phyloP scores from a whole-genome alignment of 1,140 invertebrate species.

The Orussus abietinus region DNA sequence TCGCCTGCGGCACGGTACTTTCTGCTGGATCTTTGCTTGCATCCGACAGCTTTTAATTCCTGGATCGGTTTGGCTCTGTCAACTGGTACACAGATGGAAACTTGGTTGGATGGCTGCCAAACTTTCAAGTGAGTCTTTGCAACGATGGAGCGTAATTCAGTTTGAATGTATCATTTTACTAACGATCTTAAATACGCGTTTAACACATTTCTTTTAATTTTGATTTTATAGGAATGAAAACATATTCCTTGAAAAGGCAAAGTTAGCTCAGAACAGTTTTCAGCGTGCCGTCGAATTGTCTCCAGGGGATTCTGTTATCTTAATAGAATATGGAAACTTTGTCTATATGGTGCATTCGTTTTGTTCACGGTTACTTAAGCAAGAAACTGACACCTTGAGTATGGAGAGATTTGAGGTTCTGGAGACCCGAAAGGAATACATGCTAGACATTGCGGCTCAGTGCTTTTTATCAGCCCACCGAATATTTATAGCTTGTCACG shows the following conservation, averaged over 20 bases:
- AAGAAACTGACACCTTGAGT: conserved; percentile 69
- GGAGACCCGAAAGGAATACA: conserved; percentile 72
- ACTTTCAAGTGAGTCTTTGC: conserved; percentile 50
- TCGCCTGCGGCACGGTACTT: conserved; percentile 78
- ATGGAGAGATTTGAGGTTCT: conserved; percentile 74
- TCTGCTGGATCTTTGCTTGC: conserved; percentile 74
- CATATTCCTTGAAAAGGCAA: conserved; percentile 69
- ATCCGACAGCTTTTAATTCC: conserved; percentile 77
- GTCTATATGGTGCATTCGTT: conserved; percentile 85
- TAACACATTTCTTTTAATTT: conserved; percentile 9
- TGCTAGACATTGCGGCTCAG: conserved; percentile 69
- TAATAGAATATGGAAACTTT: conserved; percentile 86
- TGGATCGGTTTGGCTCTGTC: conserved; percentile 89
- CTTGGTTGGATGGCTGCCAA: conserved; percentile 72
- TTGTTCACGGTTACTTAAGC: conserved; percentile 78
- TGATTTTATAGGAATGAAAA: conserved; percentile 59
- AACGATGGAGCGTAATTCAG: conserved; percentile 3
- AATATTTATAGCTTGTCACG: conserved; percentile 50
- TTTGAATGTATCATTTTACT: conserved; percentile 2
- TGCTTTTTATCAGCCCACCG: conserved; percentile 73
- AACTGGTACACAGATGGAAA: conserved; percentile 75
- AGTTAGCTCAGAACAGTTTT: conserved; percentile 72
- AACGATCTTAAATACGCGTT: conserved; percentile 7
- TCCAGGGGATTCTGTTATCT: conserved; percentile 67
- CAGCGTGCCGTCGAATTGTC: conserved; percentile 70